Percentiles rank a stretch among this genome's conserved stretches.
Conservation (phyloP, 1,140 invertebrate species). For the Hyles vespertilio region DNA sequence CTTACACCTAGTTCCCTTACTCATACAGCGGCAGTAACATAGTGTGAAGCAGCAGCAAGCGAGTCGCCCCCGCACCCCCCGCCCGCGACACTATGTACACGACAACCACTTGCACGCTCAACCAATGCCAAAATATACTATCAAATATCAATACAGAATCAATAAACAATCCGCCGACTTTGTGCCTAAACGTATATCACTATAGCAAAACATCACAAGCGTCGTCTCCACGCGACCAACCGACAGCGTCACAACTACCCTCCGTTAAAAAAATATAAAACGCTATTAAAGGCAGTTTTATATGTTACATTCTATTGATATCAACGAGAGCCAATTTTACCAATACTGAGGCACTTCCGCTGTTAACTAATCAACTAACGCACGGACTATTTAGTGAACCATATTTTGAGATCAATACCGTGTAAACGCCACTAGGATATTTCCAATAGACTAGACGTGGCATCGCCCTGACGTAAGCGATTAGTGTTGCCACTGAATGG, state of each 20-base stretch:
- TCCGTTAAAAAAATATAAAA: constrained; percentile 69
- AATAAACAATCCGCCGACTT: neutral
- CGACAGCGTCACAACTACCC: constrained; percentile 34
- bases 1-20: constrained; percentile 61
- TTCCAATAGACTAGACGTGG: constrained; percentile 11
- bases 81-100: constrained; percentile 30
- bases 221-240: constrained; percentile 49
- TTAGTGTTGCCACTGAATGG: constrained; percentile 5
- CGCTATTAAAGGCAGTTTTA: constrained; percentile 60
- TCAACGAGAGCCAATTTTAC: constrained; percentile 42
- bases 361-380: constrained; percentile 37
- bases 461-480: neutral
- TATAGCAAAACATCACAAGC: constrained; percentile 71
- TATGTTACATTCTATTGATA: constrained; percentile 50
- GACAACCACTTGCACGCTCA: constrained; percentile 31
- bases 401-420: too few relatives aligned
- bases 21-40: constrained; percentile 50
- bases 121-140: constrained; percentile 59
- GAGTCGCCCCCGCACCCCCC: constrained; percentile 41
- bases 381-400: too few relatives aligned
- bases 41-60: constrained; percentile 52
- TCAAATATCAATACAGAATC: constrained; percentile 29
- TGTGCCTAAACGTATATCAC: constrained; percentile 30
- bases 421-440: too few relatives aligned
- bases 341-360: constrained; percentile 61